Base-by-base conservation (phyloP, 53 echinoderm and acorn worm species). In the Temnopleurus reevesii region DNA sequence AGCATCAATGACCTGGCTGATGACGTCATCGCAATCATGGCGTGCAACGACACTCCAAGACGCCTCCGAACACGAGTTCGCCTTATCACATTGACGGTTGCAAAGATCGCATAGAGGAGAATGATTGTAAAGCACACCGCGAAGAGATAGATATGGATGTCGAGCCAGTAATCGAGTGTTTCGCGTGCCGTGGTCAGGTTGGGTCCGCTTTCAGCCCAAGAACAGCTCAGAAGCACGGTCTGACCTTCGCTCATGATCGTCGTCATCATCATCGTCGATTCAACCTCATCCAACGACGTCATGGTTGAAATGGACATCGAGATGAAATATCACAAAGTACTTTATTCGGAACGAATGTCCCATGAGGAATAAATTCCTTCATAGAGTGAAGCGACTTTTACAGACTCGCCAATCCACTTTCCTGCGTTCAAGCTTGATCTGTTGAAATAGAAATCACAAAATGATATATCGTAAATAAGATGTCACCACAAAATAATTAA, bases 71-170 rank as follows among this genome's bases (percentile, higher is more conserved):
- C 83, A n/a, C n/a, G 88, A 29, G 8, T 17, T 29, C 1, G 66
- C 46, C 30, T 34, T 17, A 33, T 4, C 27, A 10, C 18, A 4
- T 10, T 19, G n/a, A 66, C 13, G 46, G 60, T 59, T 5, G 46
- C 46, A 26, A 8, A 59, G 2, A 87, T 12, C 21, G 88, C 53
- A 35, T 66, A 66, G 66, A 29, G 19, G 3, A 87, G 12, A 2
- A 87, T 33, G 31, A 55, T 17, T 17, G 77, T 76, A 46, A 91
- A 93, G 10, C 64, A 45, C 4, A 49, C 19, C 0, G 91, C 91
- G 76, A 95, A 93, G 2, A 84, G 13, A 81, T 93, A 91, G 57
- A 90, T 77, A 59, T 95, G 95, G 2, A 86, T 65, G 6, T 91
- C 13, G 46, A 66, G 36, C 4, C 88, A 49, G 2, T n/a, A 29